Percentiles rank a stretch among this genome's conserved stretches.
phyloP scores from a whole-genome alignment of 2,113 vertebrate genomes.

The Grallaria varia region DNA sequence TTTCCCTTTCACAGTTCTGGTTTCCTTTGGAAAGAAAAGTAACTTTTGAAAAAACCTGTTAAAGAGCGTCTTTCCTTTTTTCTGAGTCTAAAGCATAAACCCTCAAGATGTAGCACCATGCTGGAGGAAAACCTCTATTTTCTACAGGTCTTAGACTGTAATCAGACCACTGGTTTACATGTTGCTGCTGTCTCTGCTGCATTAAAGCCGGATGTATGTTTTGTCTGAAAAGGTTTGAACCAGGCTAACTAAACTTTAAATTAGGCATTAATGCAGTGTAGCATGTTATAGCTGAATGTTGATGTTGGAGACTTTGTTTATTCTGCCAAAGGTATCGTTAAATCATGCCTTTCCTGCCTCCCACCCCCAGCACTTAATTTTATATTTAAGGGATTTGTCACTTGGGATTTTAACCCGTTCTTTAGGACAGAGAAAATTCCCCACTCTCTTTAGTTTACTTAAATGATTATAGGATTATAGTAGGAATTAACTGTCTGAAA shows the following conservation, averaged over 20 bases:
- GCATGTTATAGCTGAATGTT: not conserved
- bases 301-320: constrained; percentile 24
- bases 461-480: not conserved
- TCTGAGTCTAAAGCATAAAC: not conserved
- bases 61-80: not conserved
- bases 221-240: not conserved
- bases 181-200: not conserved
- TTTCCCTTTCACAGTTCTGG: not conserved
- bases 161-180: not conserved
- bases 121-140: not conserved
- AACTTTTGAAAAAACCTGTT: not conserved
- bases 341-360: constrained; percentile 6
- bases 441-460: not conserved
- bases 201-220: constrained; percentile 1
- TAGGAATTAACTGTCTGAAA: not conserved
- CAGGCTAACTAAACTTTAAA: not conserved
- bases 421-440: constrained; percentile 5
- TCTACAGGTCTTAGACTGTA: not conserved
- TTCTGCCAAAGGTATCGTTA: constrained; percentile 9
- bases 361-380: not conserved
- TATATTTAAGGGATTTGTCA: constrained; percentile 4
- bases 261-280: not conserved
- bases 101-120: not conserved
- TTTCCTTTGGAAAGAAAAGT: not conserved
- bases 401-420: constrained; percentile 13